Percentiles rank a stretch among this genome's conserved stretches.
These are phyloP conservation scores for Phalera bucephala DNA, from an alignment of 2,888 invertebrate genomes.

Conservation along the genomic window DNA sequence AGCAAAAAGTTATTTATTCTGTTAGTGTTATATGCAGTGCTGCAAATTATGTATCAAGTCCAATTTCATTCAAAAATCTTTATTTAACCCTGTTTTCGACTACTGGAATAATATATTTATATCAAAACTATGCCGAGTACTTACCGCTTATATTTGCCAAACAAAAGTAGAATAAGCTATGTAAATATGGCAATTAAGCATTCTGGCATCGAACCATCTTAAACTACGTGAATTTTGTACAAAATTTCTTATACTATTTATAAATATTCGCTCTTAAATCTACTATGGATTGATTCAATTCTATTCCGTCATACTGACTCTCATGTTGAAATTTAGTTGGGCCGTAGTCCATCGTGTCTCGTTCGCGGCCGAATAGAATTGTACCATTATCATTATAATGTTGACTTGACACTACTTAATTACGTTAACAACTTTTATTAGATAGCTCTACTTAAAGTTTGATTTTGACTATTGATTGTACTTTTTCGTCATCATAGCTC, in stretches of 20 bases:
- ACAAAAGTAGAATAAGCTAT: conserved; percentile 17
- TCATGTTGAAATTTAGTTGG: neutral
- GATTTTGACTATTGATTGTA: no score
- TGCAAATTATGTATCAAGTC: no score
- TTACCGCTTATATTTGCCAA: neutral
- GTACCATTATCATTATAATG: conserved; percentile 9
- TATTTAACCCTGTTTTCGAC: conserved; percentile 1
- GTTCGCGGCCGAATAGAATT: conserved; percentile 13
- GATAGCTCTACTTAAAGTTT: no score
- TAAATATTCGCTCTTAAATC: conserved; percentile 37
- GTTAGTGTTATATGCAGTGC: no score
- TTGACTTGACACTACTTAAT: conserved; percentile 27
- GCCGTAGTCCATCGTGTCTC: no score
- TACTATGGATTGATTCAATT: conserved; percentile 18
- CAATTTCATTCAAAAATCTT: no score
- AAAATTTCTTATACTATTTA: conserved; percentile 45
- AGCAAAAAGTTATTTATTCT: no score
- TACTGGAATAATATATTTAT: conserved; percentile 12
- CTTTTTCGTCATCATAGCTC: no score
- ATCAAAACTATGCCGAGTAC: neutral
- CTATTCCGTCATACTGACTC: conserved; percentile 3
- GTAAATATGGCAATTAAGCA: conserved; percentile 64
- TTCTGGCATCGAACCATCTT: conserved; percentile 31
- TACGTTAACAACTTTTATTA: conserved; percentile 12
- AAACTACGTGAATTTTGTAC: conserved; percentile 42